Conservation (phyloP, 2,113 vertebrate species). For the Tetraodon nigroviridis region DNA sequence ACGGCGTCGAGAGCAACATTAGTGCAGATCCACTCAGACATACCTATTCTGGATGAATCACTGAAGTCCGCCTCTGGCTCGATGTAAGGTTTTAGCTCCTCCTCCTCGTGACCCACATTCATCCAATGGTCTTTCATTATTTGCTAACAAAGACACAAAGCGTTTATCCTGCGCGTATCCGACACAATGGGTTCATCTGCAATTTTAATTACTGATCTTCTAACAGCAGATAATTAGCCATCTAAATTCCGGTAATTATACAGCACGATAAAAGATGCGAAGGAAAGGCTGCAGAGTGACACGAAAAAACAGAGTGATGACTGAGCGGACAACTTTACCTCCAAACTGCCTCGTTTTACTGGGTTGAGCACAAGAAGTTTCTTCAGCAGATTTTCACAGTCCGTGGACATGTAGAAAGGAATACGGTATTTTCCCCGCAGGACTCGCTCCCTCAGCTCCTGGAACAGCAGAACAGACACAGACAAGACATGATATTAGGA, state of each 20-base stretch:
- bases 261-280: neutral
- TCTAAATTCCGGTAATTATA: neutral
- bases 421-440: conserved; percentile 96
- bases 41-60: conserved; percentile 91
- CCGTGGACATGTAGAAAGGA: conserved; percentile 98
- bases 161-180: neutral
- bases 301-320: conserved; percentile 10
- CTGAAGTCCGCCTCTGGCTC: conserved; percentile 91
- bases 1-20: conserved; percentile 1
- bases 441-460: conserved; percentile 94
- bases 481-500: conserved; percentile 4
- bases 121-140: conserved; percentile 99
- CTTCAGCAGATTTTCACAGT: conserved; percentile 98
- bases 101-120: conserved; percentile 94
- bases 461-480: conserved; percentile 13
- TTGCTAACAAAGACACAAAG: conserved; percentile 78
- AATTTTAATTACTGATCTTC: neutral
- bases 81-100: conserved; percentile 89
- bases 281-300: neutral
- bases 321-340: conserved; percentile 71
- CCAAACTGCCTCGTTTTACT: conserved; percentile 91
- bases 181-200: neutral
- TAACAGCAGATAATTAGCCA: conserved; percentile 4
- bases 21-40: conserved; percentile 20
- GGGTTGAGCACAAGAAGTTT: conserved; percentile 94